Conservation (phyloP, 2,113 vertebrate genomes). For the Heptranchias perlo region DNA sequence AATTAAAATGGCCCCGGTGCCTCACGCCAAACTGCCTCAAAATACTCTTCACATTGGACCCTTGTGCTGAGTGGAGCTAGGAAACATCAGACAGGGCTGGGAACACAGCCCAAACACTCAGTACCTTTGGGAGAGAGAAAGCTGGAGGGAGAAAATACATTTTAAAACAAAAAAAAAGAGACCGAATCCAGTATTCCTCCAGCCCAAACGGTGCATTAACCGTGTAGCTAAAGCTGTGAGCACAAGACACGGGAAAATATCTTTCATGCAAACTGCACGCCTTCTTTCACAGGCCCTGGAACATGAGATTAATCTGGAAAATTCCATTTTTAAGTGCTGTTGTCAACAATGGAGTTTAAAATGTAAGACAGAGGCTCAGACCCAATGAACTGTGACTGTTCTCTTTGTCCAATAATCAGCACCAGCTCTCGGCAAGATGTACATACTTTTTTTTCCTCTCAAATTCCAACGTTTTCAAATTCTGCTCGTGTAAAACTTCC, state of each 20-base stretch:
- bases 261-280: background rate
- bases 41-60: background rate
- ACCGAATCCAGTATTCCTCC: background rate
- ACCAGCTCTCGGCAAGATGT: background rate
- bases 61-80: background rate
- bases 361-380: background rate
- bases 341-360: background rate
- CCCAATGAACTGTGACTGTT: background rate
- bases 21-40: no score
- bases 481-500: background rate
- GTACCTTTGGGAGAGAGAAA: background rate
- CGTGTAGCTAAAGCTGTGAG: background rate
- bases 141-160: no score
- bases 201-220: background rate
- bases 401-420: background rate
- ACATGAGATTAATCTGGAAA: background rate
- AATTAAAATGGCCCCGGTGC: no score
- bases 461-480: background rate
- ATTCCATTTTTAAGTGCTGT: conserved; percentile 20
- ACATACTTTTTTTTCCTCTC: background rate
- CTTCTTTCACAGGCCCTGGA: background rate
- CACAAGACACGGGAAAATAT: background rate
- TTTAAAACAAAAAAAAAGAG: background rate
- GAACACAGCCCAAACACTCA: background rate
- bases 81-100: background rate